Conservation (phyloP, 2,797 vertebrate genomes). For the Sebastes iracundus region DNA sequence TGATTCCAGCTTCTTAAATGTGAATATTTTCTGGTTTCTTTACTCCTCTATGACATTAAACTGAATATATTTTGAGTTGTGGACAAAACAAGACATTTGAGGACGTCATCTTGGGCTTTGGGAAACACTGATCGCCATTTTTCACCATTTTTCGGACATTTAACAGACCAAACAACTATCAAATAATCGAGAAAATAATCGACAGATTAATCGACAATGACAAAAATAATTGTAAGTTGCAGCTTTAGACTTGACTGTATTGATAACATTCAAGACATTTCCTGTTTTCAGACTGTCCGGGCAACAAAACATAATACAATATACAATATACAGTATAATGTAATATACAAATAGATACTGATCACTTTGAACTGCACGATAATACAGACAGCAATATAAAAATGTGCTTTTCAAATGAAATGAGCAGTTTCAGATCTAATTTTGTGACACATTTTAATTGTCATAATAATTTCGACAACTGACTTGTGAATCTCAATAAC, state of each 20-base stretch:
- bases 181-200: no score
- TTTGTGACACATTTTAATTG: background rate
- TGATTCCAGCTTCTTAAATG: no score
- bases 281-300: background rate
- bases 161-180: no score
- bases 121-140: no score
- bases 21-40: no score
- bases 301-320: background rate
- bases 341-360: background rate
- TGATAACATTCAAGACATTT: background rate
- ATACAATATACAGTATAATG: background rate
- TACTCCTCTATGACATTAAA: no score
- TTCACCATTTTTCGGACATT: no score
- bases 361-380: background rate
- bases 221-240: no score
- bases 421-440: background rate
- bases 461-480: background rate
- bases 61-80: no score
- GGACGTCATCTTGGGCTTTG: no score
- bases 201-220: no score
- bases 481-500: background rate
- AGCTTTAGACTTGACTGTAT: background rate
- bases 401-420: background rate
- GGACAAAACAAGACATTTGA: no score
- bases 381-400: background rate